These are phyloP conservation scores for Nothura maculosa DNA, from an alignment of 2,797 vertebrate species.

Conservation along the genomic window DNA sequence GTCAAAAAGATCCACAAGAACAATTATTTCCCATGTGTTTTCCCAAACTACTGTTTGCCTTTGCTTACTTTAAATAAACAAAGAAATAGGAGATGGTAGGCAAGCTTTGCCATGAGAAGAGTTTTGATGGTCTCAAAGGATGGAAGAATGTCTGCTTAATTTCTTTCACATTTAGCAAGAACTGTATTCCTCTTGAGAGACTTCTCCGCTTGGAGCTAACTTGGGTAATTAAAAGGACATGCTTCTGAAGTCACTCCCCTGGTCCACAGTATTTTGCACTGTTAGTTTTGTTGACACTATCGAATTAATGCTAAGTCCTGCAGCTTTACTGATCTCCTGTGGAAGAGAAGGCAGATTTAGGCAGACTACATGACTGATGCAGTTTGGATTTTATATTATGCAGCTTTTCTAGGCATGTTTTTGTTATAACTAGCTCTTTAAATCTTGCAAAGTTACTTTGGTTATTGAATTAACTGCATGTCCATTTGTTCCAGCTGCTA, in stretches of 20 bases:
- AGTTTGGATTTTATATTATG: background rate
- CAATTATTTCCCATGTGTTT: background rate
- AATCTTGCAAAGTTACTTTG: background rate
- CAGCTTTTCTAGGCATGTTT: background rate
- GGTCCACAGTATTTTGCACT: conserved; percentile 4
- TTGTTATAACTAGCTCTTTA: background rate
- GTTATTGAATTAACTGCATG: background rate
- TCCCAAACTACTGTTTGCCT: background rate
- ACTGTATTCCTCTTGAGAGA: conserved; percentile 22
- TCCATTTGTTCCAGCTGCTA: background rate
- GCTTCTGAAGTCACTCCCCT: background rate
- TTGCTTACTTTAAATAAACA: background rate
- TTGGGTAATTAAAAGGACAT: conserved; percentile 16
- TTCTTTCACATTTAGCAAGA: conserved; percentile 28
- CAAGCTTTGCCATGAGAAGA: background rate
- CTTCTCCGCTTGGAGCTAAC: background rate
- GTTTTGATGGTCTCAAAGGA: background rate
- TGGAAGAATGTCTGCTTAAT: conserved; percentile 4
- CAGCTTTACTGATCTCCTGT: conserved; percentile 12
- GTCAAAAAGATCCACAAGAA: background rate
- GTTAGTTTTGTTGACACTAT: background rate
- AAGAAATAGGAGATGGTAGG: background rate
- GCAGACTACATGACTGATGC: background rate
- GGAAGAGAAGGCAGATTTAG: conserved; percentile 4
- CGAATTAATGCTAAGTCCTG: conserved; percentile 1